These are phyloP conservation scores for Thinocorus orbignyianus DNA, from an alignment of 2,113 vertebrate species.

Conservation along the genomic window DNA sequence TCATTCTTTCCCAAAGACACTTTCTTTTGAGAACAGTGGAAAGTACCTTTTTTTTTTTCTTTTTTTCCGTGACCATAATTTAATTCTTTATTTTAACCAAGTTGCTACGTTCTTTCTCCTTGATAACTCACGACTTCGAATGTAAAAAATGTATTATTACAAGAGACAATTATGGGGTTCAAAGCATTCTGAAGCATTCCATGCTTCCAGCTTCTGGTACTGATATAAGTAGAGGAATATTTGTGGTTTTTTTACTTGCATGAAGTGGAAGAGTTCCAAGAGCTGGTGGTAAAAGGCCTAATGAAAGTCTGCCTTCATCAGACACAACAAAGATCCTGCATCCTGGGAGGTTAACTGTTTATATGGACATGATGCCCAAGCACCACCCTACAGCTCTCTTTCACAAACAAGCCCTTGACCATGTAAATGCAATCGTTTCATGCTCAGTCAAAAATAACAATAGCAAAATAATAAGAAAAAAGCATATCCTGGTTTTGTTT, in stretches of 20 bases:
- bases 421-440: not conserved
- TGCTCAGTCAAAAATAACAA: constrained; percentile 52
- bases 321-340: constrained; percentile 71
- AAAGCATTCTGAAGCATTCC: constrained; percentile 79
- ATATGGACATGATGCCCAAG: constrained; percentile 28
- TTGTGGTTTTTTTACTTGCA: constrained; percentile 86
- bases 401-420: constrained; percentile 50
- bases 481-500: not conserved
- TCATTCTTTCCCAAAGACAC: constrained; percentile 77
- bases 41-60: constrained; percentile 62
- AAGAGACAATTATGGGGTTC: constrained; percentile 81
- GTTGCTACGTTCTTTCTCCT: constrained; percentile 71
- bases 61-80: constrained; percentile 74
- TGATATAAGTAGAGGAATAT: constrained; percentile 81
- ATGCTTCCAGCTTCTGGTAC: constrained; percentile 77
- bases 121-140: constrained; percentile 78
- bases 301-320: constrained; percentile 85
- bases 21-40: constrained; percentile 71
- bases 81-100: constrained; percentile 77
- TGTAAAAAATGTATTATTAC: constrained; percentile 81
- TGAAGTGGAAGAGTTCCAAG: constrained; percentile 87
- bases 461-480: not conserved
- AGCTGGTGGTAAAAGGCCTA: constrained; percentile 83
- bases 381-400: constrained; percentile 1
- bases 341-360: constrained; percentile 73